Conservation (phyloP, 2,888 invertebrate genomes). For the Philereme vetulata region DNA sequence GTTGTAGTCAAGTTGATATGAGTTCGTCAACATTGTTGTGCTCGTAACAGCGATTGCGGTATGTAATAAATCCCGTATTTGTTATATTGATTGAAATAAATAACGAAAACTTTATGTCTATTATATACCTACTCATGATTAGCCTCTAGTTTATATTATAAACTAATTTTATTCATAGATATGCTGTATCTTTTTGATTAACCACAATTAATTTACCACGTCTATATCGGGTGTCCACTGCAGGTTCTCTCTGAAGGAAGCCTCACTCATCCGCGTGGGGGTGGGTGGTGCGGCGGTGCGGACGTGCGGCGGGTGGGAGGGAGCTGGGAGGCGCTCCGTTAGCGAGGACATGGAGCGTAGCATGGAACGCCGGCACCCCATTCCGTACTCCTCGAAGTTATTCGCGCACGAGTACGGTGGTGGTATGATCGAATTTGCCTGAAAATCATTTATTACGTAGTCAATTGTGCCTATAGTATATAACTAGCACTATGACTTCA, state of each 20-base stretch:
- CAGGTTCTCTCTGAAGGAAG: constrained; percentile 62
- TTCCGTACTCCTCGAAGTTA: constrained; percentile 86
- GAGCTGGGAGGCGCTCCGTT: constrained; percentile 57
- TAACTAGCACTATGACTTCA: no score
- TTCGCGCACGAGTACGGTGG: constrained; percentile 93
- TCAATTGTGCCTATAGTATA: neutral
- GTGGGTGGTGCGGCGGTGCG: constrained; percentile 32
- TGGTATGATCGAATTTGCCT: constrained; percentile 92
- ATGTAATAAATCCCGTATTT: no score
- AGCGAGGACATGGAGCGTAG: constrained; percentile 85
- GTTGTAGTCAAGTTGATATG: no score
- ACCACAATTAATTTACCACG: constrained; percentile 5
- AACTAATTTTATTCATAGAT: no score
- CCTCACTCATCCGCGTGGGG: constrained; percentile 19
- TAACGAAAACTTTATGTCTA: no score
- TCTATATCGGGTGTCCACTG: constrained; percentile 48
- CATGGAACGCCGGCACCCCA: constrained; percentile 72
- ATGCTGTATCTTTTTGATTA: neutral
- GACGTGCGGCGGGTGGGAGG: constrained; percentile 31
- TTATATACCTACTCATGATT: no score
- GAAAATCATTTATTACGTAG: constrained; percentile 35
- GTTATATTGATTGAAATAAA: no score
- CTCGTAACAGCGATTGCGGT: no score
- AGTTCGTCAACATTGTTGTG: no score
- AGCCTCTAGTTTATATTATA: no score